Evolutionary conservation across 2,888 invertebrate species (phyloP), one percentile per base, ranked within the genome.

Genomic region (Cephus pygmeus): DNA sequence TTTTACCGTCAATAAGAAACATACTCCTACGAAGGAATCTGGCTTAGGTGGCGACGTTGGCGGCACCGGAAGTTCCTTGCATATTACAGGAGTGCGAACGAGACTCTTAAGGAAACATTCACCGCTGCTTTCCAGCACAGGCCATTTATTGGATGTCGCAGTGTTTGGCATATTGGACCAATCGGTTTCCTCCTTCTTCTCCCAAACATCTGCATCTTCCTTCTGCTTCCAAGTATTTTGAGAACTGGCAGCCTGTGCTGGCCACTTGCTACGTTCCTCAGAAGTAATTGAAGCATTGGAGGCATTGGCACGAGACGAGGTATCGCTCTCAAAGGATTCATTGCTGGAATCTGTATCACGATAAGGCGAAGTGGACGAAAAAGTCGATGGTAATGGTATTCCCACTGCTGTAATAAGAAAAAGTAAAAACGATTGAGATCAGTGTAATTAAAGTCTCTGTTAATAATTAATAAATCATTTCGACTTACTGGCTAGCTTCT

Each of bases 401-500:
- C 91, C 91, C 40, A 85, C 88, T 69, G 85, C 87, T 85, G 75
- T 23, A 73, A 75, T 74, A 69, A 34, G 71, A 78, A 78, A 69
- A 71, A 73, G 31, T 35, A 80, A 35, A 68, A 68, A 69, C 74
- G n/a, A 31, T 34, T 73, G 11, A 4, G 73, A 73, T 12, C 12
- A 73, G 30, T 6, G 34, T n/a, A 30, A 73, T 76, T 2, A 33
- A 33, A 76, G 69, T 69, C n/a, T 23, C 56, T 23, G 23, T 56
- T 9, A 23, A 56, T 23, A 9, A 23, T 56, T 23, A 9, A 9
- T 56, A 56, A 56, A 56, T 56, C 56, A 56, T 23, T 23, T 23
- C 23, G 9, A 87, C 88, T 83, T 87, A 93, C 93, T 91, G 79
- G 91, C 87, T 76, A 93, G 88, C 82, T 92, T 92, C 79, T 91